Percentiles rank a stretch among this genome's conserved stretches.
phyloP scores from a whole-genome alignment of 2,797 vertebrate species.

The Helarctos malayanus region DNA sequence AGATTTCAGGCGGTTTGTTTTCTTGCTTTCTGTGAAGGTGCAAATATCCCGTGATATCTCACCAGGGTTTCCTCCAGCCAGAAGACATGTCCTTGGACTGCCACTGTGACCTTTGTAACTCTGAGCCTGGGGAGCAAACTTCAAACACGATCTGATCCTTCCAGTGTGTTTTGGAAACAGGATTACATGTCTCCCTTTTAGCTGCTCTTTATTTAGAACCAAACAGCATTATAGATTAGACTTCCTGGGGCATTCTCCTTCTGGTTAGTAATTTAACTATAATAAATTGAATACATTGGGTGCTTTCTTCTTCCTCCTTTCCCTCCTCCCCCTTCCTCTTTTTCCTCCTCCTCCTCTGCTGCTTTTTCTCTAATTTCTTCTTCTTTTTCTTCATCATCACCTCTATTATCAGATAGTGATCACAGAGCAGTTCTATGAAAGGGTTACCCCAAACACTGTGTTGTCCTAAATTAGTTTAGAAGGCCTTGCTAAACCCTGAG shows the following conservation, averaged over 20 bases:
- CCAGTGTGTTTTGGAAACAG: slow-evolving; percentile 51
- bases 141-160: not conserved
- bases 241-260: slow-evolving; percentile 23
- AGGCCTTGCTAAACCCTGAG: not conserved
- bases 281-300: not conserved
- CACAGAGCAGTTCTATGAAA: not conserved
- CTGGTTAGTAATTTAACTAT: slow-evolving; percentile 34
- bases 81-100: not conserved
- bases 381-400: not conserved
- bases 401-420: not conserved
- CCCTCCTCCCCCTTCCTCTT: not conserved
- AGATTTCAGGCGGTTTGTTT: not conserved
- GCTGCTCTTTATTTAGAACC: slow-evolving; percentile 57
- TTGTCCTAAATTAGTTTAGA: slow-evolving; percentile 10
- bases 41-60: not conserved
- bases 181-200: not conserved
- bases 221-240: not conserved
- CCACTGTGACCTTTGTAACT: not conserved
- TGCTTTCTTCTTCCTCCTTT: not conserved
- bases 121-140: not conserved
- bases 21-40: not conserved
- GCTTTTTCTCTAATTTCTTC: not conserved
- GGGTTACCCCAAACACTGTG: not conserved
- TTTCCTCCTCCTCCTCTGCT: not conserved
- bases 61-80: not conserved